Evolutionary conservation across 2,888 invertebrate species (phyloP), one percentile per base, ranked within the genome.

Genomic region (Drosophila anomalata): DNA sequence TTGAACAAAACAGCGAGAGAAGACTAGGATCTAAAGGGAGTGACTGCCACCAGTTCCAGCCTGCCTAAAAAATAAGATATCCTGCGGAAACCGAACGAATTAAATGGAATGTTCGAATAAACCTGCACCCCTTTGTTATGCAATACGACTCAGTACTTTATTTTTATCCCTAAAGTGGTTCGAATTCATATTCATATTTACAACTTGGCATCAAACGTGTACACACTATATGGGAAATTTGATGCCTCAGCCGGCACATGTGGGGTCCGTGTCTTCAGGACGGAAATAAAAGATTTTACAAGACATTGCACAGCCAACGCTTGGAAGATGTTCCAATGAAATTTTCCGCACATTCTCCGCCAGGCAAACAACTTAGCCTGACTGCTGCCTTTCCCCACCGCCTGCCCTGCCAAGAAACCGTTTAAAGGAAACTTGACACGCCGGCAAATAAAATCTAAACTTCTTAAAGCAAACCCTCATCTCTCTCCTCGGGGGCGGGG

Each of bases 251-350:
- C 29, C 63, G 61, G 33, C 79, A 71, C 67, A 66, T 71, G 62
- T 67, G 17, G 41, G 41, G 41, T 72, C 54, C 48, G 33, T 68
- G 77, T 51, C 54, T 70, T 55, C 52, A 50, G 57, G 52, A 58
- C 66, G 82, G 83, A 82, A 87, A 87, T 87, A 82, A 82, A 82
- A 87, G 75, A 82, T 85, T 82, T 82, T 42, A 82, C 88, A 87
- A 82, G 57, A 71, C 79, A 81, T 78, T 84, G 81, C 85, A 69
- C 84, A 82, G 82, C 53, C 86, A 63, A 72, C 60, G 78, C 61
- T 53, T 47, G 50, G 17, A 17, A 17, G 29, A 14, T 48, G 59
- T 31, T 26, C 14, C 54, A 22, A n/a, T n/a, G 42, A 29, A 54
- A 44, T 29, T 46, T 44, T 39, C 50, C 36, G 14, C 59, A 61